Evolutionary conservation across 2,797 vertebrate genomes (phyloP), one percentile per base, ranked within the genome.

Genomic region (Helostoma temminkii): DNA sequence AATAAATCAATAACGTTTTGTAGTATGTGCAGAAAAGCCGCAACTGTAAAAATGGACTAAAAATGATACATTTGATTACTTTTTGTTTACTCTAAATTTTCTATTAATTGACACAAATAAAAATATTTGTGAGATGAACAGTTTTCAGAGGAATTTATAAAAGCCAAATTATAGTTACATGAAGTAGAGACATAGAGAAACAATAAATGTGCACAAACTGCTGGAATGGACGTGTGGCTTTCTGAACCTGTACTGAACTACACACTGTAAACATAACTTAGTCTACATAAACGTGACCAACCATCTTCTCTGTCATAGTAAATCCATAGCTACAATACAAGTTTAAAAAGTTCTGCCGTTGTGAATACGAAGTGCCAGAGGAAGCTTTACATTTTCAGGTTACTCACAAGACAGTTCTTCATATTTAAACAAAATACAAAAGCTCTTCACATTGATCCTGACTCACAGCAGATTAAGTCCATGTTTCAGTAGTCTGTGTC

Each of bases 401-500:
- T 60, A 63, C 71, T 57, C 47, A 72, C 59, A 66, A 32, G 18
- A 19, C 57, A 45, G 21, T 0, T 11, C 19, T 64, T 60, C 45
- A 11, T 11, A 32, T 22, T 19, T 9, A 22, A 19, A 42, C 7
- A 26, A 34, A 63, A 14, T 0, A 3, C 19, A 34, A n/a, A n/a
- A n/a, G 14, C 47, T 80, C 36, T 24, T 60, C 6, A 5, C 0
- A n/a, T 16, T 1, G 36, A n/a, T 0, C 9, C 8, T 18, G 16
- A 0, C 1, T 95, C 92, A 98, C 2, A 98, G 94, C 57, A 99
- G 84, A 93, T 97, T 98, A 25, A 99, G 94, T 0, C 98, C 96
- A 0, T 99, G 97, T 89, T 97, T 98, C 56, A 98, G 94, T 47
- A 99, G 93, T 69, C 96, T 94, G 87, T 97, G 96, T 39, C 93